Percentiles rank a stretch among this genome's conserved stretches.
Conservation (phyloP, 2,888 invertebrate species). For the Lithophane leautieri region DNA sequence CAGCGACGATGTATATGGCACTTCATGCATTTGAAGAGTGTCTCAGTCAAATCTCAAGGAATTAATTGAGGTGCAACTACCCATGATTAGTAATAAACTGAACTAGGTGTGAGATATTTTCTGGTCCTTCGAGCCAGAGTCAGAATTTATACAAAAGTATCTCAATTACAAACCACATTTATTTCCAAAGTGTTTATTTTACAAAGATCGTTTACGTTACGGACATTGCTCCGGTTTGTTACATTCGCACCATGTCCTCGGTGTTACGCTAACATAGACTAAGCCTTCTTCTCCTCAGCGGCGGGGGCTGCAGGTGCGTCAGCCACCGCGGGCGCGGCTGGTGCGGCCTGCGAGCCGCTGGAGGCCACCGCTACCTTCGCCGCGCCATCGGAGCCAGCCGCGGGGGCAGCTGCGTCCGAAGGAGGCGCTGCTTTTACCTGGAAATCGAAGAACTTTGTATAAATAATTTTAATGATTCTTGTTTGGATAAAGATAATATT, state of each 20-base stretch:
- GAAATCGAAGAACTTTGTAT: slow-evolving; percentile 18
- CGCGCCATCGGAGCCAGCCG: neutral
- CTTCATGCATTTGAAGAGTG: neutral
- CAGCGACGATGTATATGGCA: neutral
- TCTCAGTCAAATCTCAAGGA: neutral
- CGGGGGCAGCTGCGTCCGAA: slow-evolving; percentile 43
- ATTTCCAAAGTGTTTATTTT: slow-evolving; percentile 63
- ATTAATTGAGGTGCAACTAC: neutral
- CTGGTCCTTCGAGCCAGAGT: slow-evolving; percentile 6
- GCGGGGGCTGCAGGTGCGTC: slow-evolving; percentile 51
- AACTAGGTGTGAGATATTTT: neutral
- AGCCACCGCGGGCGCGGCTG: slow-evolving; percentile 41
- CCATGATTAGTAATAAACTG: neutral
- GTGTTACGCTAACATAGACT: slow-evolving; percentile 55
- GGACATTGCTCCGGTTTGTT: slow-evolving; percentile 54
- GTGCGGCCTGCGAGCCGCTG: slow-evolving; percentile 10
- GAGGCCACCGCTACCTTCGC: slow-evolving; percentile 18
- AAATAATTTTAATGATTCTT: neutral
- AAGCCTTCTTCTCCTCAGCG: slow-evolving; percentile 70
- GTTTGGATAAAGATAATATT: neutral
- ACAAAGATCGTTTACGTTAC: slow-evolving; percentile 64
- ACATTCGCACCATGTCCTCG: slow-evolving; percentile 46
- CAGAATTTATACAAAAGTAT: neutral
- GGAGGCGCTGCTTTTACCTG: slow-evolving; percentile 66
- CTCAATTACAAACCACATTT: slow-evolving; percentile 48